These are phyloP conservation scores for Ormyrus thymus DNA, from an alignment of 2,888 invertebrate genomes.

Conservation along the genomic window DNA sequence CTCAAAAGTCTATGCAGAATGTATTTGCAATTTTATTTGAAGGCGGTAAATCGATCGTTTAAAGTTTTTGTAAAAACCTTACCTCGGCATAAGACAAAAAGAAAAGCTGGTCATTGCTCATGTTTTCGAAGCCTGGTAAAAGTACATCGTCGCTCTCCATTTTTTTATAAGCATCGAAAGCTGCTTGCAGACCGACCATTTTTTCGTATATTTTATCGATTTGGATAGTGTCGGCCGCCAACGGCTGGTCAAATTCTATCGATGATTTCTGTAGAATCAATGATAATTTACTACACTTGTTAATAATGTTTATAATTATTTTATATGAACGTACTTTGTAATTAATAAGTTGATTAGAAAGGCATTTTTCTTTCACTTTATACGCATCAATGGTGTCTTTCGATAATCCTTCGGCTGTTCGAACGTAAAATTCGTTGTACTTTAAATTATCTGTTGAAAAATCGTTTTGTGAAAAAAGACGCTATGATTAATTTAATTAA, in stretches of 20 bases:
- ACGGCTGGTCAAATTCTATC: conserved; percentile 16
- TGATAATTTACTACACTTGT: neutral
- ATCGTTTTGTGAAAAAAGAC: neutral
- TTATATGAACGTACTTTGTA: conserved; percentile 44
- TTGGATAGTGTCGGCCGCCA: conserved; percentile 49
- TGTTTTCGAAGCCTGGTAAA: conserved; percentile 47
- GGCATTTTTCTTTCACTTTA: conserved; percentile 50
- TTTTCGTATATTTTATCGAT: conserved; percentile 54
- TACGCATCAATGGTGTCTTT: conserved; percentile 50
- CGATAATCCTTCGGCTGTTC: conserved; percentile 43
- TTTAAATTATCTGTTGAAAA: conserved; percentile 39
- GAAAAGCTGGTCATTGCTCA: conserved; percentile 41
- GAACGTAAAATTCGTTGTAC: conserved; percentile 47
- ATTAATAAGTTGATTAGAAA: conserved; percentile 45
- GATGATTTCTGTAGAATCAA: conserved; percentile 37
- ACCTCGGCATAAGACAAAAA: conserved; percentile 54
- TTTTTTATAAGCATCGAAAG: conserved; percentile 49
- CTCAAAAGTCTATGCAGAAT: too few relatives aligned
- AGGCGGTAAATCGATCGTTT: too few relatives aligned
- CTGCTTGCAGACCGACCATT: conserved; percentile 43
- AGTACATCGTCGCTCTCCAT: conserved; percentile 22
- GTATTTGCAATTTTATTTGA: too few relatives aligned
- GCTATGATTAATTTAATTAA: neutral
- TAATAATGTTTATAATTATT: neutral
- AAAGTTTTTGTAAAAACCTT: neutral